A percentile compares a stretch with the other conserved stretches of the same genome.
Evolutionary conservation across 2,113 vertebrate genomes (phyloP).

Genomic region (Prinia subflava): DNA sequence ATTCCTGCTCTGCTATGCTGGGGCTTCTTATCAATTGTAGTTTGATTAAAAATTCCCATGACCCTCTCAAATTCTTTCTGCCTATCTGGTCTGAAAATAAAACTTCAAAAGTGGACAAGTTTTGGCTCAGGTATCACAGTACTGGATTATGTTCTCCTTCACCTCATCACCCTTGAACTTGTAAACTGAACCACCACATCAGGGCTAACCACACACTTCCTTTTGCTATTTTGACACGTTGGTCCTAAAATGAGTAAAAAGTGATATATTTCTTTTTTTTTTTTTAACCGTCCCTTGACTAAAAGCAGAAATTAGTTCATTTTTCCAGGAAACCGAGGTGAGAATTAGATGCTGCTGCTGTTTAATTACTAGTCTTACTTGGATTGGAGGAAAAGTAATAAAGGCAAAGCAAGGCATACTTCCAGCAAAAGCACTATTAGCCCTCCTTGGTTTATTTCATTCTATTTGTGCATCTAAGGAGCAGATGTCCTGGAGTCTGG

Average conservation of each 20-base stretch:
- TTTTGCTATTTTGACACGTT: not conserved
- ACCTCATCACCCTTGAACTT: not conserved
- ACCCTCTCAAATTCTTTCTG: not conserved
- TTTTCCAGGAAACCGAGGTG: not conserved
- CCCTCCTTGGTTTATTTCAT: not conserved
- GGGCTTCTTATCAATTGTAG: not conserved
- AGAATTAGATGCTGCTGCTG: not conserved
- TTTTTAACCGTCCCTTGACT: not conserved
- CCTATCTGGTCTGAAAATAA: not conserved
- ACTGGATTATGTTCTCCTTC: not conserved
- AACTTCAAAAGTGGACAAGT: not conserved
- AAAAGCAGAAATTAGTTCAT: not conserved
- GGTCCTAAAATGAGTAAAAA: not conserved
- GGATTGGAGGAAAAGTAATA: not conserved
- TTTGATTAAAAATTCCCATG: not conserved
- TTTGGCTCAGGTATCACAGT: not conserved
- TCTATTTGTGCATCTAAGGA: not conserved
- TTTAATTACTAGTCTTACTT: not conserved
- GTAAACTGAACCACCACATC: not conserved
- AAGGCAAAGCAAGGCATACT: not conserved
- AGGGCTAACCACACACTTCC: not conserved
- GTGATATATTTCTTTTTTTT: fast-evolving
- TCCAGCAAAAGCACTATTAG: not conserved
- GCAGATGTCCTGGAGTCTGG: not conserved
- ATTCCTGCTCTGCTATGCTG: not conserved